These are phyloP conservation scores for Hirundichthys speculiger DNA, from an alignment of 2,113 vertebrate species.

Conservation along the genomic window DNA sequence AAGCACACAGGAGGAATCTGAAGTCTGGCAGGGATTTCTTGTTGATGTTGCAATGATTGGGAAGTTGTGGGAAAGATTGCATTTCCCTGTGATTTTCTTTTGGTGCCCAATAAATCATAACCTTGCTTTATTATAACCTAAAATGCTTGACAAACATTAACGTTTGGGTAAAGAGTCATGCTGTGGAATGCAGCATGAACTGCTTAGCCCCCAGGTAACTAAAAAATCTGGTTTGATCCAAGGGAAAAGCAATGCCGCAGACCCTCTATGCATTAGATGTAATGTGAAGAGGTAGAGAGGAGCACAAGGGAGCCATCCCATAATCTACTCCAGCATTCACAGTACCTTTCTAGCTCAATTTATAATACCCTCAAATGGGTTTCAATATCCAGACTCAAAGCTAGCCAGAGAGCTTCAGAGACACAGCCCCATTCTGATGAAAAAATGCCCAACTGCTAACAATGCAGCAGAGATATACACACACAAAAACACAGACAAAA, in stretches of 20 bases:
- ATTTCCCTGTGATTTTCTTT: constrained; percentile 31
- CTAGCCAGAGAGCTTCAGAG: constrained; percentile 71
- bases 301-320: constrained; percentile 62
- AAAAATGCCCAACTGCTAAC: constrained; percentile 74
- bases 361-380: constrained; percentile 80
- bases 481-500: constrained; percentile 46
- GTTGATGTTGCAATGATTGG: constrained; percentile 33
- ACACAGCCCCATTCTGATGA: constrained; percentile 79
- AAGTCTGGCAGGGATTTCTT: constrained; percentile 34
- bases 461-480: constrained; percentile 31
- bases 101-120: constrained; percentile 25
- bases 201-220: constrained; percentile 46
- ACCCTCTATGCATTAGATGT: constrained; percentile 69
- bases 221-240: constrained; percentile 65
- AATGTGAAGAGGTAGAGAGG: constrained; percentile 65
- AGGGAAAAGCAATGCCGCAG: constrained; percentile 60
- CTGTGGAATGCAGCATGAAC: constrained; percentile 17
- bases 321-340: constrained; percentile 74
- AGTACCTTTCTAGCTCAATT: constrained; percentile 73
- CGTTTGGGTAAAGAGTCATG: constrained; percentile 19
- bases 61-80: background rate
- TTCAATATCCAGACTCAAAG: constrained; percentile 72
- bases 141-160: constrained; percentile 51
- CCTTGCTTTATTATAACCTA: constrained; percentile 29
- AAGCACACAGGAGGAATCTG: constrained; percentile 18